Evolutionary conservation across 1,140 invertebrate species (phyloP).

Genomic region (Adoxophyes honmai): DNA sequence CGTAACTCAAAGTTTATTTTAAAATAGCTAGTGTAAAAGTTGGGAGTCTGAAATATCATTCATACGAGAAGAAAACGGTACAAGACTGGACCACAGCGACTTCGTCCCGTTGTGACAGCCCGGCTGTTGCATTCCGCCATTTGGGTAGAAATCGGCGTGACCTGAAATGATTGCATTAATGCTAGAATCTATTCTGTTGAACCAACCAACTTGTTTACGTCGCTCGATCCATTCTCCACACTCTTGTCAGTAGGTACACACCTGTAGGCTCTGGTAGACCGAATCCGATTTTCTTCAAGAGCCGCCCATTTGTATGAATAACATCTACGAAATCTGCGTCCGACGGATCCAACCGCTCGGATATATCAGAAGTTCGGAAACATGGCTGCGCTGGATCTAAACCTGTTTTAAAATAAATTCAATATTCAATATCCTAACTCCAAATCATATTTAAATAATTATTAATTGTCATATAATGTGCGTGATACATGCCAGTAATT

Average conservation of each 20-base stretch:
- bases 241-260: conserved; percentile 38
- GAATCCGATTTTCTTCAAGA: conserved; percentile 74
- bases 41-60: too few relatives aligned
- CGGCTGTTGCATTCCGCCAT: conserved; percentile 80
- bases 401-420: too few relatives aligned
- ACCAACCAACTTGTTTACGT: too few relatives aligned
- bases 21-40: too few relatives aligned
- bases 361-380: conserved; percentile 70
- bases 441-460: too few relatives aligned
- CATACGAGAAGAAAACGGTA: conserved; percentile 43
- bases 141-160: conserved; percentile 84
- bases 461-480: neutral
- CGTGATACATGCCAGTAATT: conserved; percentile 56
- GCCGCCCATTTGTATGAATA: conserved; percentile 80
- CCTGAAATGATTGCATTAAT: conserved; percentile 68
- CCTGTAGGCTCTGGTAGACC: conserved; percentile 77
- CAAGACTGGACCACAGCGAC: conserved; percentile 50
- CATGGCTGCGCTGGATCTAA: conserved; percentile 83
- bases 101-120: conserved; percentile 63
- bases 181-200: too few relatives aligned
- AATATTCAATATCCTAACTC: too few relatives aligned
- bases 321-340: conserved; percentile 83
- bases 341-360: conserved; percentile 73
- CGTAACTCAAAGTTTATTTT: too few relatives aligned
- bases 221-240: too few relatives aligned